A percentile compares a stretch with the other conserved stretches of the same genome.
phyloP scores from a whole-genome alignment of 2,888 invertebrate species.

The Catocala nupta region DNA sequence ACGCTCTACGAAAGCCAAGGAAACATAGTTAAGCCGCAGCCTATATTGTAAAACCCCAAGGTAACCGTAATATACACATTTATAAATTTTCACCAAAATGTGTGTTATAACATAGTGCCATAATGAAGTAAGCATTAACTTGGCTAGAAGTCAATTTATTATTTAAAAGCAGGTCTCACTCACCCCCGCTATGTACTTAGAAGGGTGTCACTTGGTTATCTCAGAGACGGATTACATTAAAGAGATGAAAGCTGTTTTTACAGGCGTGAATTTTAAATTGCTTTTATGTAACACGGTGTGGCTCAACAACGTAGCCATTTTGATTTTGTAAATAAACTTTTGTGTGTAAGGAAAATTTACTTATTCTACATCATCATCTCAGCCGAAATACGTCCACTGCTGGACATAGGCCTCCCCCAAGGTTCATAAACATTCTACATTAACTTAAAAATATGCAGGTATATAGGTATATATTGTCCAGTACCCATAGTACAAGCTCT shows the following conservation, averaged over 20 bases:
- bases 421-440: too few species aligned
- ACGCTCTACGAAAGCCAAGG: too few species aligned
- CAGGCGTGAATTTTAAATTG: slow-evolving; percentile 79
- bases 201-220: slow-evolving; percentile 68
- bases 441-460: too few species aligned
- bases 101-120: not conserved
- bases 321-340: slow-evolving; percentile 42
- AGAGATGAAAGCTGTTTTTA: slow-evolving; percentile 79
- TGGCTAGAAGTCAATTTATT: slow-evolving; percentile 53
- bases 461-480: too few species aligned
- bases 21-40: too few species aligned
- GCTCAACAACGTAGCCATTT: slow-evolving; percentile 42
- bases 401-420: too few species aligned
- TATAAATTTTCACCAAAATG: not conserved
- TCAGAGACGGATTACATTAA: slow-evolving; percentile 69
- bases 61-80: not conserved
- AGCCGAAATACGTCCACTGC: too few species aligned
- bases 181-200: slow-evolving; percentile 43
- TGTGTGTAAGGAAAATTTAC: not conserved
- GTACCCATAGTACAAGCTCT: too few species aligned
- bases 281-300: slow-evolving; percentile 59
- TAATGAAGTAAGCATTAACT: slow-evolving; percentile 30
- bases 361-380: too few species aligned
- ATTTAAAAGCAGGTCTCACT: slow-evolving; percentile 47
- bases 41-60: not conserved